Evolutionary conservation across 2,888 invertebrate genomes (phyloP).

Genomic region (Epiperipatus broadwayi): DNA sequence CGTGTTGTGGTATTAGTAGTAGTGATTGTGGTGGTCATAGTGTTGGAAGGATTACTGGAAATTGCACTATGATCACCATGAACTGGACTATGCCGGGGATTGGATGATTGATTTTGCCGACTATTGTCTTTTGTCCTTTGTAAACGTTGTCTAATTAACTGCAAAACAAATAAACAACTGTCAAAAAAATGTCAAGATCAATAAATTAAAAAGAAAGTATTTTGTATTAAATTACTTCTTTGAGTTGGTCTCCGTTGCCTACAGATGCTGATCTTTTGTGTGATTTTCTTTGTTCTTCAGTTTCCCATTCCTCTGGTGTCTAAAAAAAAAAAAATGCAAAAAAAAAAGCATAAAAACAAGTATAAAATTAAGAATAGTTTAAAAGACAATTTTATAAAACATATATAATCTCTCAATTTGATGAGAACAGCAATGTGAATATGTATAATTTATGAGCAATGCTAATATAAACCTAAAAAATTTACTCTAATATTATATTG

Average conservation of each 20-base stretch:
- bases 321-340: conserved; percentile 25
- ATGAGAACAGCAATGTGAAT: no score
- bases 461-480: no score
- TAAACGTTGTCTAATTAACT: conserved; percentile 22
- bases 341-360: conserved; percentile 9
- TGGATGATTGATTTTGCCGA: no score
- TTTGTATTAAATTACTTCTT: conserved; percentile 24
- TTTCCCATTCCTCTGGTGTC: conserved; percentile 44
- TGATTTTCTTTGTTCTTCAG: conserved; percentile 23
- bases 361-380: no score
- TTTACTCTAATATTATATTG: no score
- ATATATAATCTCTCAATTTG: no score
- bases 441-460: no score
- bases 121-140: conserved; percentile 23
- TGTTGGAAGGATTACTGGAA: conserved; percentile 16
- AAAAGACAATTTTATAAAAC: no score
- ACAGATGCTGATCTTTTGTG: conserved; percentile 33
- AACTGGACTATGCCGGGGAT: conserved; percentile 31
- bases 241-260: conserved; percentile 40
- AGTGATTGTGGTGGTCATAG: conserved; percentile 21
- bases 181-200: conserved; percentile 7
- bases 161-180: conserved; percentile 8
- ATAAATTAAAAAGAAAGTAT: not conserved
- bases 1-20: conserved; percentile 26
- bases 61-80: conserved; percentile 36